A percentile compares a stretch with the other conserved stretches of the same genome.
These are phyloP conservation scores for Phenganax subtilis DNA, from an alignment of 92 coral and sea anemone species.

Conservation along the genomic window DNA sequence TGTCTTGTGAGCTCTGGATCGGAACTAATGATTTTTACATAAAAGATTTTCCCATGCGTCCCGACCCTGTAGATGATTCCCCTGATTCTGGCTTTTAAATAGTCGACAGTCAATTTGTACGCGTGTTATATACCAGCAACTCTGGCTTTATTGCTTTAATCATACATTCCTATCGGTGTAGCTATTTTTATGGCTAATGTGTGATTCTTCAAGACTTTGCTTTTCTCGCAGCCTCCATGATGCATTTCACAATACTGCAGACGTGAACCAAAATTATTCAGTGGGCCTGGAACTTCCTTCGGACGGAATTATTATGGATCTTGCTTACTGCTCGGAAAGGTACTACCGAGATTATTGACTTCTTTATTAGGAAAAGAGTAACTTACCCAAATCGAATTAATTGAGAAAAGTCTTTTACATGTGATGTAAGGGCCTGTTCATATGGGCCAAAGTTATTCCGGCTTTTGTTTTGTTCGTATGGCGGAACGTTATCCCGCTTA, in stretches of 20 bases:
- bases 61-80: too few relatives aligned
- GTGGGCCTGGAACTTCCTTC: conserved; percentile 71
- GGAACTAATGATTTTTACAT: background rate
- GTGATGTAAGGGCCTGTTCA: background rate
- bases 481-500: too few relatives aligned
- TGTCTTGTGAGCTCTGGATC: background rate
- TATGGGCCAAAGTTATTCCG: too few relatives aligned
- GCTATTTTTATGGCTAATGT: background rate
- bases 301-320: conserved; percentile 92
- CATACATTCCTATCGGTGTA: too few relatives aligned
- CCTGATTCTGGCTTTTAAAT: too few relatives aligned
- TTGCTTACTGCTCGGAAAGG: conserved; percentile 81
- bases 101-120: too few relatives aligned
- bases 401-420: background rate
- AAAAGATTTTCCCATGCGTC: background rate
- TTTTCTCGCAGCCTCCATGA: conserved; percentile 68
- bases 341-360: background rate
- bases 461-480: too few relatives aligned
- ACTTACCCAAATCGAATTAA: too few relatives aligned
- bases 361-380: background rate
- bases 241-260: conserved; percentile 65
- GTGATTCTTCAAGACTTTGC: background rate
- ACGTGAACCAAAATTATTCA: conserved; percentile 45
- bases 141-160: too few relatives aligned
- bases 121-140: too few relatives aligned